Percentiles rank a stretch among this genome's conserved stretches.
phyloP scores from a whole-genome alignment of 2,113 vertebrate species.

The Gallinago undulata region DNA sequence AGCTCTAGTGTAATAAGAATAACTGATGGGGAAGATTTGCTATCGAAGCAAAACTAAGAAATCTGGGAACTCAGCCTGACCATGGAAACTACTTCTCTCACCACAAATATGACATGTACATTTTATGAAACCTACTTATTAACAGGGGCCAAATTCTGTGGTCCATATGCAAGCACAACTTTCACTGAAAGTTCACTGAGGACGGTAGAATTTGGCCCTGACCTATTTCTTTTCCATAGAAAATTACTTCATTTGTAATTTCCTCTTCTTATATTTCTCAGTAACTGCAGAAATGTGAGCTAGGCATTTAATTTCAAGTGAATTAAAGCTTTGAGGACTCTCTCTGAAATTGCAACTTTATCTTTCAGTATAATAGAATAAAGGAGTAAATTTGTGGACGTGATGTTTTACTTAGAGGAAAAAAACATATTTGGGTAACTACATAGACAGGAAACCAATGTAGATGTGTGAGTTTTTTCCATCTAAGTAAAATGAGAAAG shows the following conservation, averaged over 20 bases:
- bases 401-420: constrained; percentile 37
- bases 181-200: constrained; percentile 53
- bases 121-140: constrained; percentile 61
- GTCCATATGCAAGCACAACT: constrained; percentile 52
- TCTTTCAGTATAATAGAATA: neutral
- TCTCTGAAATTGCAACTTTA: constrained; percentile 29
- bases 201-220: neutral
- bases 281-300: constrained; percentile 61
- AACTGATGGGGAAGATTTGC: constrained; percentile 58
- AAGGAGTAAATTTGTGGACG: constrained; percentile 20
- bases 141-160: constrained; percentile 50
- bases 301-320: constrained; percentile 13
- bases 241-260: constrained; percentile 68
- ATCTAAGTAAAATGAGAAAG: constrained; percentile 23
- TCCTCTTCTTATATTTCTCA: constrained; percentile 66
- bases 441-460: neutral
- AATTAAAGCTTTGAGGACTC: constrained; percentile 5
- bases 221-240: constrained; percentile 49
- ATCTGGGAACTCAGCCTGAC: constrained; percentile 71
- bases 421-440: neutral
- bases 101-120: constrained; percentile 75
- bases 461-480: neutral
- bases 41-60: constrained; percentile 66
- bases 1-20: constrained; percentile 42
- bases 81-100: constrained; percentile 75